phyloP scores from a whole-genome alignment of 2,113 vertebrate genomes.

The Cottus gobio region DNA sequence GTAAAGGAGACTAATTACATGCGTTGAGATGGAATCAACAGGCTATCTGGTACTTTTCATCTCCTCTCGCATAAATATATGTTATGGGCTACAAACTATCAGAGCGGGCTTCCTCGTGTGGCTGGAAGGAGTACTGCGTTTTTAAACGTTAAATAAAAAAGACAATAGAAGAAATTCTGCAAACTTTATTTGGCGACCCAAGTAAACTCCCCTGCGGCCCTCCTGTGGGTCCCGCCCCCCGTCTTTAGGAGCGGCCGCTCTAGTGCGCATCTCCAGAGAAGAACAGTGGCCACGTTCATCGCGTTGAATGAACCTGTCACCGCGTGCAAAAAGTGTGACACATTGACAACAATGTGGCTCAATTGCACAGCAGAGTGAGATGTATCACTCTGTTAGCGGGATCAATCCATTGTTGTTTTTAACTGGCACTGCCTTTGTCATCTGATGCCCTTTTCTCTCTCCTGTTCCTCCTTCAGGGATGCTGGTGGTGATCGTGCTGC shows the following conservation, averaged over 20 bases:
- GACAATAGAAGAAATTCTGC: not conserved
- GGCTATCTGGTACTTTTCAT: not conserved
- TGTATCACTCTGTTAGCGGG: not conserved
- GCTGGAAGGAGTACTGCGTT: not conserved
- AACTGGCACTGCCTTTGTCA: not conserved
- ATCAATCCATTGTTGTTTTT: not conserved
- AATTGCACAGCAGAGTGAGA: not conserved
- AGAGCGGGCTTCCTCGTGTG: not conserved
- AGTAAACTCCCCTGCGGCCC: not conserved
- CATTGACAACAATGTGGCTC: not conserved
- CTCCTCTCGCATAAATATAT: not conserved
- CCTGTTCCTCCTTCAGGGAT: conserved; percentile 74
- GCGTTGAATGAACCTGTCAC: not conserved
- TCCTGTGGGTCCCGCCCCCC: not conserved
- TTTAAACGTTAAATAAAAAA: not conserved
- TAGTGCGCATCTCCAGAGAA: not conserved
- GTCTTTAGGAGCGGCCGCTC: not conserved
- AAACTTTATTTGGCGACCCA: not conserved
- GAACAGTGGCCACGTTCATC: not conserved
- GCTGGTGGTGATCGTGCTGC: conserved; percentile 86
- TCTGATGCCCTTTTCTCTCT: not conserved
- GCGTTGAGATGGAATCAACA: not conserved
- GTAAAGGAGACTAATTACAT: not conserved
- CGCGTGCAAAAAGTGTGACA: not conserved
- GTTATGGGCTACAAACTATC: not conserved